Conservation (phyloP, 2,797 vertebrate genomes). For the Poeciliopsis infans region DNA sequence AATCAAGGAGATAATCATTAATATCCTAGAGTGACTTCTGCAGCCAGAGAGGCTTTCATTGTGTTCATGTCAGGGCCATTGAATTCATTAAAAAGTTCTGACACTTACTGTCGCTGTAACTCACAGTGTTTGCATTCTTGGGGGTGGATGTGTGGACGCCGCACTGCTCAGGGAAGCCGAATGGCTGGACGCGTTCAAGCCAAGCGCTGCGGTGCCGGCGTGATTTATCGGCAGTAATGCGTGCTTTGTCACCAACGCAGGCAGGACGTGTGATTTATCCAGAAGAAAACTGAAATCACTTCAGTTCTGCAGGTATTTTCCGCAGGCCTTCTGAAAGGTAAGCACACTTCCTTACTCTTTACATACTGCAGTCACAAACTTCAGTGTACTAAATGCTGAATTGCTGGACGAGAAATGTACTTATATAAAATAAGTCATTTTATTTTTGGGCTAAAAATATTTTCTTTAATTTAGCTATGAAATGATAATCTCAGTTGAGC, state of each 20-base stretch:
- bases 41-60: slow-evolving; percentile 25
- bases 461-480: no score
- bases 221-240: neutral
- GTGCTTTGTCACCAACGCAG: neutral
- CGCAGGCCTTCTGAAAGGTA: neutral
- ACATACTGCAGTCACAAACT: neutral
- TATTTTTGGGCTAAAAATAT: no score
- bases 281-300: neutral
- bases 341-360: neutral
- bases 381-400: neutral
- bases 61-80: neutral
- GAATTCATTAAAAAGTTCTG: neutral
- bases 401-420: no score
- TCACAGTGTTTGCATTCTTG: neutral
- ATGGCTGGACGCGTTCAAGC: neutral
- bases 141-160: neutral
- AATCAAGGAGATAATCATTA: slow-evolving; percentile 49
- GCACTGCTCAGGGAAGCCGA: neutral
- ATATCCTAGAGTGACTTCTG: slow-evolving; percentile 26
- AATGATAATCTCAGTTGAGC: no score
- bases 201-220: no score
- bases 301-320: neutral
- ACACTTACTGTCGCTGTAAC: neutral
- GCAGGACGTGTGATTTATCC: neutral
- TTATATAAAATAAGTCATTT: no score